Evolutionary conservation across 2,797 vertebrate genomes (phyloP), one percentile per base, ranked within the genome.

Genomic region (Sardinella longiceps): DNA sequence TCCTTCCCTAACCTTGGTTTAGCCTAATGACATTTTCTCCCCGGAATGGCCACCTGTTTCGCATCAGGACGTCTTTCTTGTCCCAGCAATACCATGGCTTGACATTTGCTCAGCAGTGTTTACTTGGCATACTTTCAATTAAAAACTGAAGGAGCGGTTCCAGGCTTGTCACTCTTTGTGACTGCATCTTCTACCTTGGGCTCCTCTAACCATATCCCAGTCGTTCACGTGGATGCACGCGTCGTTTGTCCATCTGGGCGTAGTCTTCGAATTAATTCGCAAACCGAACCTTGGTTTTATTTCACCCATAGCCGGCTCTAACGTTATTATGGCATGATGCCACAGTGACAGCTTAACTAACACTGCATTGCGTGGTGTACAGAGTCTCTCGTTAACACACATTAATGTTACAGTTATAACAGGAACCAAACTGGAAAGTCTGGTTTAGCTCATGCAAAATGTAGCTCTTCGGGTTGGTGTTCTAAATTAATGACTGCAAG

Each of bases 71-170:
- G 9, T 77, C 70, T 77, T 77, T 43, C 70, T 39, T 20, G 33
- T 0, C 33, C 70, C 5, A 77, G 37, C 37, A 15, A 43, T 43
- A 10, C 70, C 70, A 23, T 77, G 70, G 33, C 37, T 33, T 77
- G 70, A 77, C 70, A 77, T 77, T 77, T 77, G 70, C 70, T 43
- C 37, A 20, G 70, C 37, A 39, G 37, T 77, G 70, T 77, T 37
- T 77, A 39, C 70, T 70, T 60, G 56, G 70, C 33, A 77, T 39
- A 43, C 70, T 77, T 77, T 77, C 70, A 43, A 39, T 23, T n/a
- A 77, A 33, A 70, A 37, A 30, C 70, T 6, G 70, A 43, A 6
- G 43, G 70, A 77, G 70, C 37, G 18, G 70, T 39, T 77, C 15
- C 18, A 43, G 70, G 70, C 6, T 20, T 74, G 18, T 53, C 63